A percentile compares a stretch with the other conserved stretches of the same genome.
These are phyloP conservation scores for Tamandua tetradactyla DNA, from an alignment of 2,797 vertebrate genomes.

Conservation along the genomic window DNA sequence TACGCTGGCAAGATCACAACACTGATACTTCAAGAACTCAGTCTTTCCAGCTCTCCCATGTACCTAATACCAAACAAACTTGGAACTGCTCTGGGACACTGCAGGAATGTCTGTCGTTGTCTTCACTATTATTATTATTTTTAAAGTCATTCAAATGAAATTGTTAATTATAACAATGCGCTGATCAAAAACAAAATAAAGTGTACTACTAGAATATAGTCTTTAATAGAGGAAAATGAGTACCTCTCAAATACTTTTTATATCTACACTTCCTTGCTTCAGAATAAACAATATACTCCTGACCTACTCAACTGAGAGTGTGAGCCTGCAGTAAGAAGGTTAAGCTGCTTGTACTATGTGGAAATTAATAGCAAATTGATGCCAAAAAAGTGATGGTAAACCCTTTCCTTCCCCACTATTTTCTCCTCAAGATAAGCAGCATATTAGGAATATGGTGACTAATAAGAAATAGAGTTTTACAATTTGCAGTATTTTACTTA, in stretches of 20 bases:
- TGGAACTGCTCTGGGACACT: not conserved
- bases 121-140: not conserved
- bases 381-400: conserved; percentile 7
- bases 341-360: too few relatives aligned
- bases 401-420: not conserved
- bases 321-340: not conserved
- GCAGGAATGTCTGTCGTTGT: not conserved
- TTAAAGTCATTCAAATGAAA: conserved; percentile 21
- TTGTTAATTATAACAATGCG: not conserved
- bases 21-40: not conserved
- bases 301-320: not conserved
- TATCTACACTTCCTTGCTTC: not conserved
- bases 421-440: conserved; percentile 54
- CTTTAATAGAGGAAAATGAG: not conserved
- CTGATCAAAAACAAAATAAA: not conserved
- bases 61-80: not conserved
- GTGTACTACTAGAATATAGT: not conserved
- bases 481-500: conserved; percentile 56
- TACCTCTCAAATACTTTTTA: not conserved
- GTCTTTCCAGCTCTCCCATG: not conserved
- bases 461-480: conserved; percentile 43
- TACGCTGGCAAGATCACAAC: not conserved
- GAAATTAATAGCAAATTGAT: conserved; percentile 39
- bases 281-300: not conserved
- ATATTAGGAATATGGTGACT: conserved; percentile 64